Conservation (phyloP, 2,888 invertebrate genomes). For the Drosophila histrio region DNA sequence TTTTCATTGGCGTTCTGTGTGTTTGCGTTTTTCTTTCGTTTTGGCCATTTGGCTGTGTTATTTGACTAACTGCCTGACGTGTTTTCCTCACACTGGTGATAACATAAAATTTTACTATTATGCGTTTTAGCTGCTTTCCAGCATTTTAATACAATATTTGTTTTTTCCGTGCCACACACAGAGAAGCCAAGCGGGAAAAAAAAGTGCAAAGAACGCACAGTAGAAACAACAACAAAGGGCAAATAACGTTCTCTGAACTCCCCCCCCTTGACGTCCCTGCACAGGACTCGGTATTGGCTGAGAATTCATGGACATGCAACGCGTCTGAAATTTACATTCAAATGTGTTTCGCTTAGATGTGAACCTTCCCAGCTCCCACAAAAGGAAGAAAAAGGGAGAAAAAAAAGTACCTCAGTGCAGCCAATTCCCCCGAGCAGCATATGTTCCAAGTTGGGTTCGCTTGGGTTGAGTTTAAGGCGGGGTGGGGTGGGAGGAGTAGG, state of each 20-base stretch:
- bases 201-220: conserved; percentile 47
- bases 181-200: conserved; percentile 48
- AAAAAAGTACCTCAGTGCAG: conserved; percentile 71
- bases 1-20: conserved; percentile 58
- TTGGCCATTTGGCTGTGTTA: conserved; percentile 65
- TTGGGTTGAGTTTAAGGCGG: background rate
- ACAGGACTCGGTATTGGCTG: conserved; percentile 34
- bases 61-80: conserved; percentile 81
- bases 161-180: conserved; percentile 55
- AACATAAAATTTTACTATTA: conserved; percentile 83
- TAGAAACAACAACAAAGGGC: conserved; percentile 50
- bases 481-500: conserved; percentile 18
- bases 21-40: conserved; percentile 39
- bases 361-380: conserved; percentile 21
- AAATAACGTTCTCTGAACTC: conserved; percentile 38
- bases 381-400: conserved; percentile 1
- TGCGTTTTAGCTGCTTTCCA: conserved; percentile 82
- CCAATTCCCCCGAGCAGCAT: conserved; percentile 78
- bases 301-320: conserved; percentile 77
- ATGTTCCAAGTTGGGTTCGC: conserved; percentile 52
- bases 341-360: conserved; percentile 79
- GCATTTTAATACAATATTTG: conserved; percentile 82
- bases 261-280: conserved; percentile 9
- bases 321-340: conserved; percentile 79
- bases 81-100: conserved; percentile 79